Evolutionary conservation across 2,113 vertebrate genomes (phyloP), one percentile per base, ranked within the genome.

Genomic region (Etia nguti): DNA sequence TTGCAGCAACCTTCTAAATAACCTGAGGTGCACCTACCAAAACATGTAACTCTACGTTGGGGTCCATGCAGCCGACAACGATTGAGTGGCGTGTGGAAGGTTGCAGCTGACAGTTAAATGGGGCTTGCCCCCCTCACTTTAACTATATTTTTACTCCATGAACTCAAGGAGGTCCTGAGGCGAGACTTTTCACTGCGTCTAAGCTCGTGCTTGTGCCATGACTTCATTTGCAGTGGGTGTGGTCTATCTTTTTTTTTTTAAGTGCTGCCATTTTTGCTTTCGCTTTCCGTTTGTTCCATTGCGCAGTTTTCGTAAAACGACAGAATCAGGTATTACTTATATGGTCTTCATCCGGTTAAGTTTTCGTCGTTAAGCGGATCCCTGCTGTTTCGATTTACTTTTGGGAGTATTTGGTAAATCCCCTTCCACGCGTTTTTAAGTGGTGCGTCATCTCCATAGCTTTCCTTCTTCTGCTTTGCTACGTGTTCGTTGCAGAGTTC

Each of bases 361-460:
- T 41, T 41, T 41, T 41, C 10, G 10, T 41, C 1, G 38, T 41
- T 41, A 10, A 11, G 1, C 20, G 60, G 60, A 12, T 36, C 10
- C 12, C 22, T 12, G 38, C 13, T 73, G 8, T 52, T 77, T n/a
- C 43, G 1, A n/a, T 52, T 77, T n/a, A 29, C 4, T 1, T 6
- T 46, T 1, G 13, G 8, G 6, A 5, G 3, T 2, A 50, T 36
- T 18, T 22, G 82, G 83, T 50, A 52, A 22, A 84, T 77, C 41
- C 85, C 46, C 3, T 6, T 0, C 3, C 4, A 16, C 6, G 18
- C 1, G 2, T 10, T 16, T 62, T 15, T 52, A 50, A 3, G 24
- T 16, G 0, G 34, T 81, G 85, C 85, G 91, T 90, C 89, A 88
- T 62, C 5, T 2, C 43, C 48, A 16, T 26, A 16, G 4, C 34